phyloP scores from a whole-genome alignment of 1,140 invertebrate species.

The Pygmarrhopalites habei region DNA sequence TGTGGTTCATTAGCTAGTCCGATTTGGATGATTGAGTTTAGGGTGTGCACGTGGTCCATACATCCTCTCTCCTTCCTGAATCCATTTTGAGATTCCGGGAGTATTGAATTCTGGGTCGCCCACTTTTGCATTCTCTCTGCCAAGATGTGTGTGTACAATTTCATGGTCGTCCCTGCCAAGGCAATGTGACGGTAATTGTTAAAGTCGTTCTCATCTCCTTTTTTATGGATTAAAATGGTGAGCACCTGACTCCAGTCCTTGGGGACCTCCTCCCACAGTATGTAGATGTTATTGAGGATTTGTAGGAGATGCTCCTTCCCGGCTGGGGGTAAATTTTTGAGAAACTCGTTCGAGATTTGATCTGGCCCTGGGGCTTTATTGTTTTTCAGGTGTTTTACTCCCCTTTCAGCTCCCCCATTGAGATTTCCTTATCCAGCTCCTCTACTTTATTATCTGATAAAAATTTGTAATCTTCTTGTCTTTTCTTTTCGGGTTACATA shows the following conservation, averaged over 20 bases:
- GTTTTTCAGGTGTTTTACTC: constrained; percentile 2
- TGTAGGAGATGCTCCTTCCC: neutral
- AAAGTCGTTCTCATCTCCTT: constrained; percentile 31
- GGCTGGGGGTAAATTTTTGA: neutral
- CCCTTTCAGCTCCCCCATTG: neutral
- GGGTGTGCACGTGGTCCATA: no score
- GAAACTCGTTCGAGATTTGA: constrained; percentile 21
- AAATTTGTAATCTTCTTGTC: no score
- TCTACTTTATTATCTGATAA: no score
- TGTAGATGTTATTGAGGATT: constrained; percentile 9
- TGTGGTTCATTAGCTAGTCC: no score
- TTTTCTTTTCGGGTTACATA: no score
- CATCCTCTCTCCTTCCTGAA: no score
- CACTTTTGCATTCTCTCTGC: no score
- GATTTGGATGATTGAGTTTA: no score
- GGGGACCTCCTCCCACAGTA: neutral
- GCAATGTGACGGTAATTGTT: constrained; percentile 39
- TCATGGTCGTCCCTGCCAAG: no score
- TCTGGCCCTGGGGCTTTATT: constrained; percentile 34
- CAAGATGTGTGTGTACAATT: no score
- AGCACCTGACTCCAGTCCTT: neutral
- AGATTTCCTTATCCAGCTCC: neutral
- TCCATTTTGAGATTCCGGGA: no score
- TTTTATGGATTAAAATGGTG: constrained; percentile 29
- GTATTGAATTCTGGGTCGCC: no score